A percentile compares a stretch with the other conserved stretches of the same genome.
These are phyloP conservation scores for Kuschelorhynchus macadamiae DNA, from an alignment of 2,888 invertebrate genomes.

Conservation along the genomic window DNA sequence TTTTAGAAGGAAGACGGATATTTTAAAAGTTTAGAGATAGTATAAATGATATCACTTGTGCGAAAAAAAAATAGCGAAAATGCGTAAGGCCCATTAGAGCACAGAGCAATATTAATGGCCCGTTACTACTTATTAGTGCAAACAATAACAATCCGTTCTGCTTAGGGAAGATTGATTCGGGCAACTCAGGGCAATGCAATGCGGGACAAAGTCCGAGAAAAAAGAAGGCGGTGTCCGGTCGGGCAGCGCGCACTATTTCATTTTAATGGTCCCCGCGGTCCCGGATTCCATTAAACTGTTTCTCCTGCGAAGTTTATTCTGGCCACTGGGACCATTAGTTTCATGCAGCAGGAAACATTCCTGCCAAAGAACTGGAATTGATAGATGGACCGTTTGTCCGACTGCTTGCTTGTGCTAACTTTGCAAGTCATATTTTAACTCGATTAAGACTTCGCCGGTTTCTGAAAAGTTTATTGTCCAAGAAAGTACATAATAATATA, in stretches of 20 bases:
- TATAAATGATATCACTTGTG: no score
- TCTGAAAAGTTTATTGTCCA: no score
- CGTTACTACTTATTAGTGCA: conserved; percentile 57
- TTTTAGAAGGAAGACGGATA: no score
- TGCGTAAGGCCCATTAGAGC: conserved; percentile 8
- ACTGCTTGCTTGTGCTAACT: conserved; percentile 65
- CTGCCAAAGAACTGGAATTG: conserved; percentile 66
- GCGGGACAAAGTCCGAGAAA: conserved; percentile 47
- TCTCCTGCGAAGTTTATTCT: conserved; percentile 70
- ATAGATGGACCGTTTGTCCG: conserved; percentile 64
- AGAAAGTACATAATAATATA: no score
- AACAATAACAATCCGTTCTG: conserved; percentile 67
- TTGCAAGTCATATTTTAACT: conserved; percentile 64
- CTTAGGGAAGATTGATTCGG: conserved; percentile 64
- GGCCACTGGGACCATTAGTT: conserved; percentile 70
- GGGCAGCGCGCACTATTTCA: conserved; percentile 69
- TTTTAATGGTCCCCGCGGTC: conserved; percentile 73
- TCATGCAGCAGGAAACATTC: conserved; percentile 71
- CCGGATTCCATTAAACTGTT: conserved; percentile 74
- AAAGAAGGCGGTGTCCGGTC: conserved; percentile 56
- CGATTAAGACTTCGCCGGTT: conserved; percentile 54
- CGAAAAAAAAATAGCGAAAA: neutral
- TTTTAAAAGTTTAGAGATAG: no score
- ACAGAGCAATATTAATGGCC: conserved; percentile 59
- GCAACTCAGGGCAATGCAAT: conserved; percentile 49